Evolutionary conservation across 1,140 invertebrate species (phyloP).

Genomic region (Anoplolepis gracilipes): DNA sequence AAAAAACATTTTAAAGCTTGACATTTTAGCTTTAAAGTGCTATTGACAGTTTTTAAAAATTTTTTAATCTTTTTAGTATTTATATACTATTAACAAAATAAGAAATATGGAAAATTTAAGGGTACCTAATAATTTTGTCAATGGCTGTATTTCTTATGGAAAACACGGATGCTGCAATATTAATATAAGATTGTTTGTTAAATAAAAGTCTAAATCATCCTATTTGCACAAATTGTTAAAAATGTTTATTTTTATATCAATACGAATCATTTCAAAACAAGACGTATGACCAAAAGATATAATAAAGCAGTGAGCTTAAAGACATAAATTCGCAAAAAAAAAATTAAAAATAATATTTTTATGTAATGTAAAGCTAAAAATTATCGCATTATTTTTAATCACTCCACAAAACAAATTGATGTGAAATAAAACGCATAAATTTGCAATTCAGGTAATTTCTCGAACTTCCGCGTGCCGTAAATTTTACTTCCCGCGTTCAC

Average conservation of each 20-base stretch:
- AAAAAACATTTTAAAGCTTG: too few species aligned
- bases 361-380: not conserved
- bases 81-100: too few species aligned
- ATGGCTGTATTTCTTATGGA: not conserved
- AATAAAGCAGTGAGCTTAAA: not conserved
- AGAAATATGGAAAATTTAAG: too few species aligned
- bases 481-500: slow-evolving; percentile 53
- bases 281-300: not conserved
- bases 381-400: not conserved
- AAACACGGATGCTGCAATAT: not conserved
- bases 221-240: slow-evolving; percentile 3
- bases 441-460: not conserved
- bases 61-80: too few species aligned
- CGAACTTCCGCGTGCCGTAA: slow-evolving; percentile 28
- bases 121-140: too few species aligned
- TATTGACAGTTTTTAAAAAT: too few species aligned
- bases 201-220: not conserved
- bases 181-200: not conserved
- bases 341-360: not conserved
- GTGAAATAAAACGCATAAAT: not conserved
- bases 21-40: too few species aligned
- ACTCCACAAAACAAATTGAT: not conserved
- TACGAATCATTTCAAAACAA: not conserved
- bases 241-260: not conserved
- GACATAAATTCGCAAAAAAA: not conserved